A percentile compares a stretch with the other conserved stretches of the same genome.
These are phyloP conservation scores for Manis crassicaudata DNA, from an alignment of 2,797 vertebrate genomes.

Conservation along the genomic window DNA sequence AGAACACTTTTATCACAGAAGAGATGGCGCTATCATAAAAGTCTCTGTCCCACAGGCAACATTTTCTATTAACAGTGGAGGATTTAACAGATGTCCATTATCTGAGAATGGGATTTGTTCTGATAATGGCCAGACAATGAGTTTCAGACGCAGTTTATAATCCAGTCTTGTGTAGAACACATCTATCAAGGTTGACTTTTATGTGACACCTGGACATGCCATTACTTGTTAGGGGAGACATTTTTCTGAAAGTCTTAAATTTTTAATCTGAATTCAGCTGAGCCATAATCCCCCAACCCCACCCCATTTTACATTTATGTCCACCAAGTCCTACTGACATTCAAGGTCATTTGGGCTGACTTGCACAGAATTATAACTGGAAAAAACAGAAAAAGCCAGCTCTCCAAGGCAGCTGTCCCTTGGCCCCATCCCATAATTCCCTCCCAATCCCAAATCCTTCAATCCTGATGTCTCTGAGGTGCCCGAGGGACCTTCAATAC, in stretches of 20 bases:
- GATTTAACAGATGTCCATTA: conserved; percentile 82
- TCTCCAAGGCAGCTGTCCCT: background rate
- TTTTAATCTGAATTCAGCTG: conserved; percentile 64
- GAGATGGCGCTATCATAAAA: conserved; percentile 77
- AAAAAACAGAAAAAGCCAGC: conserved; percentile 20
- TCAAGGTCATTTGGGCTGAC: conserved; percentile 11
- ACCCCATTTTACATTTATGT: conserved; percentile 15
- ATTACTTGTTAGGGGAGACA: background rate
- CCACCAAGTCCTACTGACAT: background rate
- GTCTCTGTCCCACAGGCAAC: conserved; percentile 78
- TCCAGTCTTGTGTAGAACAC: conserved; percentile 63
- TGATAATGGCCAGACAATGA: conserved; percentile 73
- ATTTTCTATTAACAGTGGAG: conserved; percentile 83
- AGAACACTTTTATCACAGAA: conserved; percentile 81
- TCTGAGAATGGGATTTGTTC: conserved; percentile 76
- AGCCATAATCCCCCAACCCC: background rate
- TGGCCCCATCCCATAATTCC: background rate
- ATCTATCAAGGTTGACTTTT: conserved; percentile 71
- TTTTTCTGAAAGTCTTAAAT: conserved; percentile 63
- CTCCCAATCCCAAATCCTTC: background rate
- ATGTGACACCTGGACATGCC: conserved; percentile 68
- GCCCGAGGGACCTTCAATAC: background rate
- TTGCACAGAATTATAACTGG: conserved; percentile 9
- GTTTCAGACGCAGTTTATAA: conserved; percentile 77
- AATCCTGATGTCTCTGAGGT: background rate